These are phyloP conservation scores for Andrena dorsata DNA, from an alignment of 2,888 invertebrate genomes.

Conservation along the genomic window DNA sequence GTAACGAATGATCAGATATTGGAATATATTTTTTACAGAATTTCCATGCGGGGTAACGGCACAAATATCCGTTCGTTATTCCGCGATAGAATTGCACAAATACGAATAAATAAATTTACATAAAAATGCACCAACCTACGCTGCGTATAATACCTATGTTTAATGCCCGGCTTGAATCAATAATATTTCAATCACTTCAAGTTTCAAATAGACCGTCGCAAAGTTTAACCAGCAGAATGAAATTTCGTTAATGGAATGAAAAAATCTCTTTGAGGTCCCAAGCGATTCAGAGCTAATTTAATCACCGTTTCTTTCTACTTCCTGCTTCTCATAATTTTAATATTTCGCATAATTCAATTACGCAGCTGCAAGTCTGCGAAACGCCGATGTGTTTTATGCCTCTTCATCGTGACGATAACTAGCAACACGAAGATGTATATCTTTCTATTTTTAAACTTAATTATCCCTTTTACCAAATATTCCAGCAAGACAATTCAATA, in stretches of 20 bases:
- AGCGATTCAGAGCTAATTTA: constrained; percentile 33
- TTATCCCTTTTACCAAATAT: not conserved
- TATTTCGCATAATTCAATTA: constrained; percentile 6
- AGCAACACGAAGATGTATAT: not conserved
- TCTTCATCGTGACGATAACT: not conserved
- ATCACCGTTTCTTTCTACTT: constrained; percentile 9
- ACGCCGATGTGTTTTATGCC: not conserved
- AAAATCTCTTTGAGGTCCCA: constrained; percentile 52
- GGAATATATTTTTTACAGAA: not conserved
- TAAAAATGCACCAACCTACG: not conserved
- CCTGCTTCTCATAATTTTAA: constrained; percentile 13
- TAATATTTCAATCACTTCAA: constrained; percentile 38
- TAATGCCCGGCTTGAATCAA: not conserved
- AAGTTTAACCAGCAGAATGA: constrained; percentile 50
- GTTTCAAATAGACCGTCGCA: constrained; percentile 26
- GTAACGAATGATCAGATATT: not conserved
- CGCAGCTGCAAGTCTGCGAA: not conserved
- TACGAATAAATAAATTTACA: not conserved
- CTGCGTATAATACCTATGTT: not conserved
- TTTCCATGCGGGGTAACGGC: not conserved
- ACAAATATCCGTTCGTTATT: constrained; percentile 5
- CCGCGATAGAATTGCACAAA: not conserved
- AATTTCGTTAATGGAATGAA: constrained; percentile 45
- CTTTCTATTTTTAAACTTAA: not conserved
- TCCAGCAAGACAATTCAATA: not conserved